Percentiles rank a stretch among this genome's conserved stretches.
Conservation (phyloP, 2,797 vertebrate genomes). For the Clarias platycephalus region DNA sequence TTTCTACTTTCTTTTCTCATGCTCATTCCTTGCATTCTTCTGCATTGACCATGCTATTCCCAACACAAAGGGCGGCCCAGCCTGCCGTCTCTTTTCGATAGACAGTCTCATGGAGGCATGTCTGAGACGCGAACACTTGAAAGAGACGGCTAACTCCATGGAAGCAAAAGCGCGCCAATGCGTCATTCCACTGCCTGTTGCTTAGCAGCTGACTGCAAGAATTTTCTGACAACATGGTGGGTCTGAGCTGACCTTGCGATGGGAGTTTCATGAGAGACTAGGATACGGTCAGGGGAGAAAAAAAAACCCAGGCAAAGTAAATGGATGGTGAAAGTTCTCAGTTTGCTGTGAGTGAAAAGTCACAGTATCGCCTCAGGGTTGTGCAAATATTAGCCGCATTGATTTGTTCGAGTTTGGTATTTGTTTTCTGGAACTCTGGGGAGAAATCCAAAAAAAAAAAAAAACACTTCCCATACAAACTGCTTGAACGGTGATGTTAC, state of each 20-base stretch:
- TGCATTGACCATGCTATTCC: slow-evolving; percentile 53
- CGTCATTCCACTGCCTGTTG: slow-evolving; percentile 60
- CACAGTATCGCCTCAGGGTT: slow-evolving; percentile 56
- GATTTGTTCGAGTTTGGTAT: slow-evolving; percentile 48
- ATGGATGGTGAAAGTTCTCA: slow-evolving; percentile 48
- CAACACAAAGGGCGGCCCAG: slow-evolving; percentile 46
- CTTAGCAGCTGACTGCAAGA: slow-evolving; percentile 67
- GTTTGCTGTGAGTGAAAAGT: slow-evolving; percentile 49
- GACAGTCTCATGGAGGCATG: slow-evolving; percentile 48
- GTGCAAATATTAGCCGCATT: slow-evolving; percentile 54
- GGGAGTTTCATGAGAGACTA: slow-evolving; percentile 31
- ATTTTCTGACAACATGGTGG: slow-evolving; percentile 32
- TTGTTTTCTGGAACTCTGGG: background rate
- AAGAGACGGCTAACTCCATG: slow-evolving; percentile 48
- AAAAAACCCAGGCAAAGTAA: background rate
- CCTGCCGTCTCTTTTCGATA: slow-evolving; percentile 50
- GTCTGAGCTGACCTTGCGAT: slow-evolving; percentile 56
- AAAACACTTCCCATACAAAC: background rate
- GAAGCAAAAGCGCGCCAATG: slow-evolving; percentile 53
- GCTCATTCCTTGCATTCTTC: slow-evolving; percentile 71
- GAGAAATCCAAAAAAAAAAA: background rate
- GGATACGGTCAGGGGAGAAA: background rate
- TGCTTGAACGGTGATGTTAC: slow-evolving; percentile 65
- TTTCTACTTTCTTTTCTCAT: slow-evolving; percentile 48
- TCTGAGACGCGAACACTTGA: slow-evolving; percentile 19